Conservation (phyloP, 35 echinoderm and acorn worm species). For the Diadema setosum region DNA sequence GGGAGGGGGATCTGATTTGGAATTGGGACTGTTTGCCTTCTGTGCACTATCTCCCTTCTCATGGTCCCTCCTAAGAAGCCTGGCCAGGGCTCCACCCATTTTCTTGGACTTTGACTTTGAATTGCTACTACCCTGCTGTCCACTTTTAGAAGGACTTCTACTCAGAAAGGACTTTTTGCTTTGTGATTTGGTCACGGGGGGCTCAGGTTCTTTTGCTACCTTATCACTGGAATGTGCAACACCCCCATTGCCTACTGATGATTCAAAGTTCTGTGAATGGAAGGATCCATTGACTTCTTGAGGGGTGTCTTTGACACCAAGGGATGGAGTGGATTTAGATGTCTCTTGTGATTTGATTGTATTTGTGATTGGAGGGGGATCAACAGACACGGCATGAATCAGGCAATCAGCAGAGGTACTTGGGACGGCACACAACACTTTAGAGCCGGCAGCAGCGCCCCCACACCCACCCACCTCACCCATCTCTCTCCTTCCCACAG, state of each 20-base stretch:
- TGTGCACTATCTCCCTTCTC: neutral
- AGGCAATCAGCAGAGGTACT: neutral
- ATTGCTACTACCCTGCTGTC: neutral
- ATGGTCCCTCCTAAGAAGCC: neutral
- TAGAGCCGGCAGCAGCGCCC: neutral
- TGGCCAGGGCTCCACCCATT: constrained; percentile 5
- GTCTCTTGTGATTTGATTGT: constrained; percentile 9
- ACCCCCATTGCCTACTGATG: neutral
- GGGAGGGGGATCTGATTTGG: constrained; percentile 23
- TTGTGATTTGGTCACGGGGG: neutral
- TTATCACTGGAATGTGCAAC: neutral
- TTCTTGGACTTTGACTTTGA: constrained; percentile 10
- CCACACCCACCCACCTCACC: neutral
- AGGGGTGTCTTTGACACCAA: neutral
- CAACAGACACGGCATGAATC: neutral
- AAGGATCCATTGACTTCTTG: constrained; percentile 11
- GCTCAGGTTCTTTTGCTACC: neutral
- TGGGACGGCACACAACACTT: neutral
- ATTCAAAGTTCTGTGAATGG: neutral
- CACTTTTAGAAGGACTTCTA: neutral
- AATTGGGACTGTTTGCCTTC: neutral
- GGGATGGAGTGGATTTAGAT: neutral
- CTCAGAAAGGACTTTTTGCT: constrained; percentile 9
- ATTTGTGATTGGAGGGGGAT: neutral
- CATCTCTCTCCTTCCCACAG: neutral